These are phyloP conservation scores for Stenchaetothrips biformis DNA, from an alignment of 2,888 invertebrate genomes.

Conservation along the genomic window DNA sequence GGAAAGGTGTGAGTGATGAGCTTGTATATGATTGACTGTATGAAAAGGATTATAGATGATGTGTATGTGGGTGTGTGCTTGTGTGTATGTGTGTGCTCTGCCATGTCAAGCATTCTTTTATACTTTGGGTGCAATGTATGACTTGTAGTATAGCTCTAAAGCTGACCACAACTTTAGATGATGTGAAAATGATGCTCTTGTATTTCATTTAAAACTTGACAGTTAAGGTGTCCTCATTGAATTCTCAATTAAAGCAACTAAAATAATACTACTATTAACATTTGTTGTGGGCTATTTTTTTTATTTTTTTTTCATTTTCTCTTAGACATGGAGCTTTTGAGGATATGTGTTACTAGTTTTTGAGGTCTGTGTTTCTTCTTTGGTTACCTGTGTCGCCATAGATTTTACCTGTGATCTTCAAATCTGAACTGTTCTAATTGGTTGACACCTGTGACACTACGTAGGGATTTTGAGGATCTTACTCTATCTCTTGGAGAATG, in stretches of 20 bases:
- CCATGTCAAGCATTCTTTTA: slow-evolving; percentile 4
- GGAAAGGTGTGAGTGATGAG: background rate
- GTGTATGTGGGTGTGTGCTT: background rate
- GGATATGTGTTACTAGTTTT: background rate
- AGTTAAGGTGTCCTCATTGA: background rate
- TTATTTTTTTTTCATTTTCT: background rate
- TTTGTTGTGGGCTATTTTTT: too few species aligned
- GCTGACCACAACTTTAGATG: background rate
- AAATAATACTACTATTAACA: too few species aligned
- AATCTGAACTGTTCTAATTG: background rate
- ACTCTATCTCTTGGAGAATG: background rate
- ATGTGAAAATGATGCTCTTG: background rate
- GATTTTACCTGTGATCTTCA: slow-evolving; percentile 17
- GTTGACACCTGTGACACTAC: slow-evolving; percentile 9
- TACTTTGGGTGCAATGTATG: background rate
- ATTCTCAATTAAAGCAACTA: too few species aligned
- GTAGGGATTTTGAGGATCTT: background rate
- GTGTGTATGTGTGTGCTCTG: background rate
- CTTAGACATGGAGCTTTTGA: background rate
- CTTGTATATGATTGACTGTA: background rate
- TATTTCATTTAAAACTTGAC: background rate
- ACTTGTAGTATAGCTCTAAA: background rate
- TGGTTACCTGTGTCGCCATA: background rate
- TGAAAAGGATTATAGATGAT: background rate
- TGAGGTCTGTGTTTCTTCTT: background rate